Conservation (phyloP, 2,113 vertebrate species). For the Carlito syrichta region DNA sequence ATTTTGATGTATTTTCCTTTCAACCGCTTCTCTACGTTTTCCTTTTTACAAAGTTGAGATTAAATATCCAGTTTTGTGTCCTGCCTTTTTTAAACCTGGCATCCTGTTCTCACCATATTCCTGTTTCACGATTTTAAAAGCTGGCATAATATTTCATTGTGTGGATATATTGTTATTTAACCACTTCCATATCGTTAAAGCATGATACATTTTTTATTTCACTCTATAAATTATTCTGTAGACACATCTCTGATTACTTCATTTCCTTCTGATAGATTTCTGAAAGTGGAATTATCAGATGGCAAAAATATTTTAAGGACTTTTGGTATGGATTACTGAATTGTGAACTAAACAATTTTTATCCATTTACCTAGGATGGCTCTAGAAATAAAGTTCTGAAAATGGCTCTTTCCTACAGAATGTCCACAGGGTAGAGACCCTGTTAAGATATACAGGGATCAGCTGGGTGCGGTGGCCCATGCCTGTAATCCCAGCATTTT, state of each 20-base stretch:
- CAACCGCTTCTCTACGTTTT: neutral
- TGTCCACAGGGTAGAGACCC: neutral
- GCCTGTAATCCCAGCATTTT: too few relatives aligned
- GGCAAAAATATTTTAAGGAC: neutral
- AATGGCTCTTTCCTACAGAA: neutral
- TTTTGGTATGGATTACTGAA: neutral
- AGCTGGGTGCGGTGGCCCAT: too few relatives aligned
- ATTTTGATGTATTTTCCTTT: neutral
- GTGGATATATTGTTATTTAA: too few relatives aligned
- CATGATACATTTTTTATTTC: neutral
- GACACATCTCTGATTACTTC: neutral
- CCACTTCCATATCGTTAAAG: neutral
- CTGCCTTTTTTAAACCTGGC: neutral
- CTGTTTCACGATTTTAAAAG: neutral
- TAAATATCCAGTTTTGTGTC: neutral
- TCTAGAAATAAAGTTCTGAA: slow-evolving; percentile 27
- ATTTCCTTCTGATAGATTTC: neutral
- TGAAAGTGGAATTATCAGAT: neutral
- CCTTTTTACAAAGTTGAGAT: neutral
- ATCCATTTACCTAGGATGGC: neutral
- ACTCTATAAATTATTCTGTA: neutral
- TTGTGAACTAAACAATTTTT: neutral
- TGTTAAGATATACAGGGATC: neutral
- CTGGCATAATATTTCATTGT: neutral
- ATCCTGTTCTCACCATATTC: neutral